A percentile compares a stretch with the other conserved stretches of the same genome.
Conservation (phyloP, 2,113 vertebrate genomes). For the Callipepla squamata region DNA sequence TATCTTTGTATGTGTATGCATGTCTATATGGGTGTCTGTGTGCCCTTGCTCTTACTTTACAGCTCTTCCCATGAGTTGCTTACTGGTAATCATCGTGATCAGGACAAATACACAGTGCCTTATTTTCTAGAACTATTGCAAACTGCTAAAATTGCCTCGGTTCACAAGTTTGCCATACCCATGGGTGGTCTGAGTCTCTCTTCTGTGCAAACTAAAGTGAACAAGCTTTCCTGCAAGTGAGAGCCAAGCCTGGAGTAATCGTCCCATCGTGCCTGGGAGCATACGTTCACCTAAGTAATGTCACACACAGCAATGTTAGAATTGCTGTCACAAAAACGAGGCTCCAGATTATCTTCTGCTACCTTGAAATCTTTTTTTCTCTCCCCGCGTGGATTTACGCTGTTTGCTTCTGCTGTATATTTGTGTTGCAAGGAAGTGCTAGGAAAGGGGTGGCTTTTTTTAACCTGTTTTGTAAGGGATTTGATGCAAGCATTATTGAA, state of each 20-base stretch:
- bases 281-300: accelerated
- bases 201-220: background rate
- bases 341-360: background rate
- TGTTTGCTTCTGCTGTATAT: background rate
- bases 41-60: slow-evolving; percentile 3
- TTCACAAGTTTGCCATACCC: background rate
- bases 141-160: background rate
- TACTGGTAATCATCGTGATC: background rate
- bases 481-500: background rate
- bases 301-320: accelerated
- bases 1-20: slow-evolving; percentile 12
- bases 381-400: background rate
- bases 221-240: background rate
- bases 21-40: slow-evolving; percentile 13
- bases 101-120: background rate
- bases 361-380: background rate
- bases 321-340: accelerated
- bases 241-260: background rate
- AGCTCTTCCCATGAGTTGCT: too few relatives aligned
- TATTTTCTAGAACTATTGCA: background rate
- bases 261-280: background rate
- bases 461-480: background rate
- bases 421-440: accelerated
- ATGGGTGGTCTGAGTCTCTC: background rate
- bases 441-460: background rate